These are phyloP conservation scores for Laticauda colubrina DNA, from an alignment of 2,113 vertebrate genomes.

Conservation along the genomic window DNA sequence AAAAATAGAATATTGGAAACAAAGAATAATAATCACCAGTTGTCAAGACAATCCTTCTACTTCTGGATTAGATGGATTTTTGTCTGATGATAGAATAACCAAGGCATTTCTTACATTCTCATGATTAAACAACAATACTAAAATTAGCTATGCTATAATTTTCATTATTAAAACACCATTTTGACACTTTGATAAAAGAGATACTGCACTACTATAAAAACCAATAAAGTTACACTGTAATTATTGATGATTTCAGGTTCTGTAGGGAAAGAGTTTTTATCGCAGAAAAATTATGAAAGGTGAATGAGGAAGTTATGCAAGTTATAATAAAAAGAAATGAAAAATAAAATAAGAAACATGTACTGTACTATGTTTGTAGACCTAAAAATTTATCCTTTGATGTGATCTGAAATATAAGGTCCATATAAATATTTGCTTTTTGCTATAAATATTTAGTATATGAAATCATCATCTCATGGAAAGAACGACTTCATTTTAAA, in stretches of 20 bases:
- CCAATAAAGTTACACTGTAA: constrained; percentile 15
- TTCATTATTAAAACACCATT: not conserved
- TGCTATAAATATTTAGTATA: constrained; percentile 1
- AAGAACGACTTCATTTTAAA: not conserved
- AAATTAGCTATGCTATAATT: not conserved
- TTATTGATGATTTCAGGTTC: constrained; percentile 11
- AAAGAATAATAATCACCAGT: not conserved
- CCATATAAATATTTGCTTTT: not conserved
- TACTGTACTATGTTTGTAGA: constrained; percentile 38
- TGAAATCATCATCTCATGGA: constrained; percentile 8
- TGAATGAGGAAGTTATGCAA: constrained; percentile 14
- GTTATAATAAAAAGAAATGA: constrained; percentile 43
- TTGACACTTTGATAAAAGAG: constrained; percentile 34
- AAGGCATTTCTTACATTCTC: not conserved
- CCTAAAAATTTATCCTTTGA: constrained; percentile 48
- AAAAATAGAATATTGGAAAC: not conserved
- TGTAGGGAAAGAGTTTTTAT: not conserved
- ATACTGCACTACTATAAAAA: not conserved
- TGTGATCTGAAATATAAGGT: constrained; percentile 22
- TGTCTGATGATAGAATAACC: not conserved
- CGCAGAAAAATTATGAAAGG: constrained; percentile 28
- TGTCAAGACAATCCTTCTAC: not conserved
- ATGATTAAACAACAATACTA: not conserved
- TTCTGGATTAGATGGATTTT: not conserved
- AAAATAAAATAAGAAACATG: constrained; percentile 43